These are phyloP conservation scores for Noctilio leporinus DNA, from an alignment of 2,113 vertebrate genomes.

Conservation along the genomic window DNA sequence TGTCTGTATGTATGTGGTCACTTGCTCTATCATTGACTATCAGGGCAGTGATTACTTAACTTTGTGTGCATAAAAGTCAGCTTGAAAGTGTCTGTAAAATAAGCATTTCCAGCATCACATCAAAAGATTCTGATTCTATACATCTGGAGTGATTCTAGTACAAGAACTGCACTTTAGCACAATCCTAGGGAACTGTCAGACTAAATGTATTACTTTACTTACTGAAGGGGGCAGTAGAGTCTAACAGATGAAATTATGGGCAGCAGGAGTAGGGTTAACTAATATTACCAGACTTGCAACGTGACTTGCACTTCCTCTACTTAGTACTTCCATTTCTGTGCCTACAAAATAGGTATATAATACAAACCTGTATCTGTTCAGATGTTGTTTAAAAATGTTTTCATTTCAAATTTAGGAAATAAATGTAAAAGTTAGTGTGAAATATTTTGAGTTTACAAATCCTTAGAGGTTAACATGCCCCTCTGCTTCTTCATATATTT, in stretches of 20 bases:
- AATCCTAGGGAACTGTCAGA: not conserved
- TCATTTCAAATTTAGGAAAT: not conserved
- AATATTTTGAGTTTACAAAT: not conserved
- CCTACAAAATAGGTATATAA: not conserved
- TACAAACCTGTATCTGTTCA: not conserved
- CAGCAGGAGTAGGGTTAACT: fast-evolving
- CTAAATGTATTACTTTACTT: not conserved
- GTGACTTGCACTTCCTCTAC: not conserved
- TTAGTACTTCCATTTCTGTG: not conserved
- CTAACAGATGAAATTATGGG: not conserved
- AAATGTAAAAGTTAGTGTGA: not conserved
- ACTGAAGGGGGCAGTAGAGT: slow-evolving; percentile 62
- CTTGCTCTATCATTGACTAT: not conserved
- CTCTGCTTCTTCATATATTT: not conserved
- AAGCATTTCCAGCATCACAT: not conserved
- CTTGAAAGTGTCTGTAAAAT: not conserved
- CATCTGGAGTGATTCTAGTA: not conserved
- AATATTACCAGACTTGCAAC: not conserved
- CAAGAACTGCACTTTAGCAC: not conserved
- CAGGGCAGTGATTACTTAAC: not conserved
- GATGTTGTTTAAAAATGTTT: not conserved
- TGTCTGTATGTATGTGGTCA: not conserved
- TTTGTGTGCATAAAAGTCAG: not conserved
- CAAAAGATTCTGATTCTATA: not conserved
- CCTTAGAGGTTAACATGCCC: not conserved